phyloP scores from a whole-genome alignment of 2,797 vertebrate genomes.

The Pampus argenteus region DNA sequence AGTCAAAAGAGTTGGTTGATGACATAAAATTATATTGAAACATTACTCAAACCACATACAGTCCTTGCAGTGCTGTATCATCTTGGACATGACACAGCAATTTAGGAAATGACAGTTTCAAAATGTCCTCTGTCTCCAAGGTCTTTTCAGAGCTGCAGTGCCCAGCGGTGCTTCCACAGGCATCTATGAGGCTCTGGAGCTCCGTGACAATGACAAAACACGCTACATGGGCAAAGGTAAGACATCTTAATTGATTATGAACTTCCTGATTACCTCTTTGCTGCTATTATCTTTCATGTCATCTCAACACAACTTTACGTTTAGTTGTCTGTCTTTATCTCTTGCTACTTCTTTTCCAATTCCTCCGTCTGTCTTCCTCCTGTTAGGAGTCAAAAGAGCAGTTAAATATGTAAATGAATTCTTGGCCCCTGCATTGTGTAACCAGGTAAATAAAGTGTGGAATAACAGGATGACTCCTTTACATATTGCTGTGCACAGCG shows the following conservation, averaged over 20 bases:
- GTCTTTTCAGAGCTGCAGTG: constrained; percentile 98
- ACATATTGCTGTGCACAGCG: constrained; percentile 53
- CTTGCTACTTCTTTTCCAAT: constrained; percentile 38
- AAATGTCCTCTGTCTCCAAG: constrained; percentile 76
- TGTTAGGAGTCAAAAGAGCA: constrained; percentile 97
- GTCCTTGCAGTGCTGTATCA: constrained; percentile 4
- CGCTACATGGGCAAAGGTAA: constrained; percentile 97
- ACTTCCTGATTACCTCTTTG: background rate
- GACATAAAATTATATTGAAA: background rate
- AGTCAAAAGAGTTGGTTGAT: background rate
- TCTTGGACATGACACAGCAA: constrained; percentile 24
- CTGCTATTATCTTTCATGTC: constrained; percentile 3
- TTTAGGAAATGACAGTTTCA: constrained; percentile 19
- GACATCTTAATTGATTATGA: background rate
- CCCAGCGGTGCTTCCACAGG: constrained; percentile 98
- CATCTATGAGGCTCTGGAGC: constrained; percentile 97
- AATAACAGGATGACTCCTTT: constrained; percentile 42
- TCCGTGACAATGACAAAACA: constrained; percentile 98
- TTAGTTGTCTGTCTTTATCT: constrained; percentile 33
- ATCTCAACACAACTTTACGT: constrained; percentile 5
- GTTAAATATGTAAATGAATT: constrained; percentile 99
- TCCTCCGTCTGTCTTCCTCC: constrained; percentile 65
- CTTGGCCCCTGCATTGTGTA: constrained; percentile 97
- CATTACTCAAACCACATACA: constrained; percentile 6
- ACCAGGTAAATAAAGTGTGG: constrained; percentile 92